These are phyloP conservation scores for Zaprionus lachaisei DNA, from an alignment of 1,140 invertebrate genomes.

Conservation along the genomic window DNA sequence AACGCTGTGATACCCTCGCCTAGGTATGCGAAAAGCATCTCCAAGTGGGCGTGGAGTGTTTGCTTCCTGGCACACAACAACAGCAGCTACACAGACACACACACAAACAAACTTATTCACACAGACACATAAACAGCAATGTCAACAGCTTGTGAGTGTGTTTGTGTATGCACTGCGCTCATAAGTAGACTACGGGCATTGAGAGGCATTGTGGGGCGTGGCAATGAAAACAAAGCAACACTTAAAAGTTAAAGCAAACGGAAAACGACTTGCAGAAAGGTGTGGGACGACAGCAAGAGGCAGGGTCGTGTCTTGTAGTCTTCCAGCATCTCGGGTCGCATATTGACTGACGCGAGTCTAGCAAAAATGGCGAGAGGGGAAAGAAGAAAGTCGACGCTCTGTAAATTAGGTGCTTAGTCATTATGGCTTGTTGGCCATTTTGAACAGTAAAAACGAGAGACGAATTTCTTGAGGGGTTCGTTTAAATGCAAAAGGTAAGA, in stretches of 20 bases:
- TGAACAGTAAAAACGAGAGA: conserved; percentile 13
- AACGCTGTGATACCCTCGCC: neutral
- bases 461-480: conserved; percentile 8
- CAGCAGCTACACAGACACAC: conserved; percentile 30
- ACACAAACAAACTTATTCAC: conserved; percentile 40
- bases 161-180: conserved; percentile 47
- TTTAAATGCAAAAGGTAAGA: neutral
- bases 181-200: conserved; percentile 53
- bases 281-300: conserved; percentile 2
- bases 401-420: conserved; percentile 56
- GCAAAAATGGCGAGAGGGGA: conserved; percentile 2
- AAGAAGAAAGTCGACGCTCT: conserved; percentile 17
- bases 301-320: neutral
- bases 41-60: conserved; percentile 71
- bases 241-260: conserved; percentile 78
- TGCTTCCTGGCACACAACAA: conserved; percentile 74
- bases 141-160: conserved; percentile 67
- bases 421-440: conserved; percentile 47
- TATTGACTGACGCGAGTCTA: conserved; percentile 47
- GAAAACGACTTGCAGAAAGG: conserved; percentile 48
- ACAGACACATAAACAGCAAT: conserved; percentile 58
- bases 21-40: conserved; percentile 38
- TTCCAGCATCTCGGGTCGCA: conserved; percentile 20
- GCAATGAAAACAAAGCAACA: conserved; percentile 74
- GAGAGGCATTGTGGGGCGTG: neutral